phyloP scores from a whole-genome alignment of 2,797 vertebrate genomes.

The Denticeps clupeoides region DNA sequence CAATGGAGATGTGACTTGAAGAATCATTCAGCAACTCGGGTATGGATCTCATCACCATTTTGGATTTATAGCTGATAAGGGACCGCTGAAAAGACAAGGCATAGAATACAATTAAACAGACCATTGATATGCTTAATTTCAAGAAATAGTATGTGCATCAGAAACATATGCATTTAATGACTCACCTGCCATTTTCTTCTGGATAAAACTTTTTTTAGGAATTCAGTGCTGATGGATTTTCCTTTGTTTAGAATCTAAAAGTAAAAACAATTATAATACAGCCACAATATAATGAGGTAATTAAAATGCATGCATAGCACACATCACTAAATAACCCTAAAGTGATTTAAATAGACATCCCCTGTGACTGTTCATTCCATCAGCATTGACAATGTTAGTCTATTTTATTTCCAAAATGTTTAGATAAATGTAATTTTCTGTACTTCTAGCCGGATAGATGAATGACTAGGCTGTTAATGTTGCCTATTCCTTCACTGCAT shows the following conservation, averaged over 20 bases:
- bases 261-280: not conserved
- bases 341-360: too few relatives aligned
- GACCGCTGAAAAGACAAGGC: constrained; percentile 66
- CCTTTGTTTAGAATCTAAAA: constrained; percentile 78
- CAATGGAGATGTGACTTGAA: constrained; percentile 82
- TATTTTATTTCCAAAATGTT: too few relatives aligned
- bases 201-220: constrained; percentile 83
- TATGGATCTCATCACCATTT: constrained; percentile 91
- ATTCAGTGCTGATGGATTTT: constrained; percentile 77
- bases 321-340: not conserved
- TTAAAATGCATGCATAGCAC: not conserved
- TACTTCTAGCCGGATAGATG: too few relatives aligned
- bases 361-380: too few relatives aligned
- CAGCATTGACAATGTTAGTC: too few relatives aligned
- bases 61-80: constrained; percentile 94
- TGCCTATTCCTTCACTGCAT: too few relatives aligned
- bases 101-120: constrained; percentile 1
- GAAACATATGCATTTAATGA: not conserved
- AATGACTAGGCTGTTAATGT: too few relatives aligned
- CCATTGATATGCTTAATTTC: not conserved
- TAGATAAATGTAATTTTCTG: too few relatives aligned
- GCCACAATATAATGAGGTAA: not conserved
- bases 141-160: not conserved
- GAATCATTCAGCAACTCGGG: constrained; percentile 84
- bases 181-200: constrained; percentile 95